phyloP scores from a whole-genome alignment of 2,113 vertebrate genomes.

The Hystrix cristata region DNA sequence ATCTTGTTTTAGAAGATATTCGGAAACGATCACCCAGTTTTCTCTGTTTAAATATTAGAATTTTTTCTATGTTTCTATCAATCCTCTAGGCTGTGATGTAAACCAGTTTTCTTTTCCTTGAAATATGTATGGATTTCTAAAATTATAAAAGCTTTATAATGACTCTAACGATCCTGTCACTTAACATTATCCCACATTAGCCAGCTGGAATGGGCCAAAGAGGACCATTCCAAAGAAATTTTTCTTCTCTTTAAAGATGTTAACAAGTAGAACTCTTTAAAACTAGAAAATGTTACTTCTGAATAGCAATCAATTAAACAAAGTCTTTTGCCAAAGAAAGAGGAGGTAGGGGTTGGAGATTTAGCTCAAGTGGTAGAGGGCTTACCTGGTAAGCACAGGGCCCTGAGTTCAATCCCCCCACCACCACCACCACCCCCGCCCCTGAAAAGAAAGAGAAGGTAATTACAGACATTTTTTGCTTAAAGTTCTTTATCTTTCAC shows the following conservation, averaged over 20 bases:
- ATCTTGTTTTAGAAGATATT: constrained; percentile 20
- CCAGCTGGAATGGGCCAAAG: background rate
- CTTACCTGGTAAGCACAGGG: no score
- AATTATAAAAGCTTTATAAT: constrained; percentile 20
- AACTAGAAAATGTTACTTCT: background rate
- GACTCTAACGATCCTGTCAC: background rate
- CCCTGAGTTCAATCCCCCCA: no score
- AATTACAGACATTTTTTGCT: constrained; percentile 13
- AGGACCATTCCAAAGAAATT: background rate
- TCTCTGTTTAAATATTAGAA: background rate
- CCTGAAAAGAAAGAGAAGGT: background rate
- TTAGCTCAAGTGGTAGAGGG: no score
- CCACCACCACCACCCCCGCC: no score
- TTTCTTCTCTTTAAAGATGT: constrained; percentile 29
- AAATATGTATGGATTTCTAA: constrained; percentile 9
- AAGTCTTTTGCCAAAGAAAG: constrained; percentile 34
- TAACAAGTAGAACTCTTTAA: constrained; percentile 37
- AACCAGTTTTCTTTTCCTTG: constrained; percentile 20
- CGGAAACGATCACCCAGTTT: background rate
- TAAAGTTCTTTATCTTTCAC: background rate
- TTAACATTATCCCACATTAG: background rate
- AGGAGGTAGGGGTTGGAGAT: background rate
- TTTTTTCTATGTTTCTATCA: background rate
- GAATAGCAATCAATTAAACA: background rate
- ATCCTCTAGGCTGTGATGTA: background rate